Conservation (phyloP, 1,140 invertebrate genomes). For the Drosophila tsacasi region DNA sequence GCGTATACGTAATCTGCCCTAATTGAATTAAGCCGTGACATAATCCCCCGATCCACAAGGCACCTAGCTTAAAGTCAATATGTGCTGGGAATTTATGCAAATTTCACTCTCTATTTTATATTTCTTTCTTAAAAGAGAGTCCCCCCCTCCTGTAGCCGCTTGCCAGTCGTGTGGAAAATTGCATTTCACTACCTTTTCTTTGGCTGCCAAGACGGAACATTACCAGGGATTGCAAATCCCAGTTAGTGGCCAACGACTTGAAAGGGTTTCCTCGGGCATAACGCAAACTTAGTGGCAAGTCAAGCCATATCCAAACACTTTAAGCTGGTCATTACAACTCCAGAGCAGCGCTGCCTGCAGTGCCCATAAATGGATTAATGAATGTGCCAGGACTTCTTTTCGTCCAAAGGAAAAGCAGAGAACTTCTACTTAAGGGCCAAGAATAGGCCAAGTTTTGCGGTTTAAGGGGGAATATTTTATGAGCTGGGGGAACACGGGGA, state of each 20-base stretch:
- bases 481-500: background rate
- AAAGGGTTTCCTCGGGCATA: constrained; percentile 68
- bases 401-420: background rate
- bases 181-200: constrained; percentile 63
- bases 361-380: constrained; percentile 63
- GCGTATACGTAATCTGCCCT: constrained; percentile 79
- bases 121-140: background rate
- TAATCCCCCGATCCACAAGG: constrained; percentile 49
- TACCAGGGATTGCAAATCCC: constrained; percentile 52
- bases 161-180: constrained; percentile 76
- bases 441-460: constrained; percentile 47
- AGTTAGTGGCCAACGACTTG: constrained; percentile 62
- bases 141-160: constrained; percentile 25
- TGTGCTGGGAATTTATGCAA: constrained; percentile 60
- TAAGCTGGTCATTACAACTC: constrained; percentile 48
- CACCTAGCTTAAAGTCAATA: constrained; percentile 50
- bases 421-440: background rate
- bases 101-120: constrained; percentile 20
- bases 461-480: constrained; percentile 25
- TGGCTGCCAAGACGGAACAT: constrained; percentile 19
- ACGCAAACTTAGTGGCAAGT: constrained; percentile 55
- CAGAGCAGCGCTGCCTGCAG: constrained; percentile 47
- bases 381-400: constrained; percentile 36
- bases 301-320: constrained; percentile 11
- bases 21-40: constrained; percentile 81